Base-by-base conservation (phyloP, 2,113 vertebrate genomes). In the Paedocypris sp. region DNA sequence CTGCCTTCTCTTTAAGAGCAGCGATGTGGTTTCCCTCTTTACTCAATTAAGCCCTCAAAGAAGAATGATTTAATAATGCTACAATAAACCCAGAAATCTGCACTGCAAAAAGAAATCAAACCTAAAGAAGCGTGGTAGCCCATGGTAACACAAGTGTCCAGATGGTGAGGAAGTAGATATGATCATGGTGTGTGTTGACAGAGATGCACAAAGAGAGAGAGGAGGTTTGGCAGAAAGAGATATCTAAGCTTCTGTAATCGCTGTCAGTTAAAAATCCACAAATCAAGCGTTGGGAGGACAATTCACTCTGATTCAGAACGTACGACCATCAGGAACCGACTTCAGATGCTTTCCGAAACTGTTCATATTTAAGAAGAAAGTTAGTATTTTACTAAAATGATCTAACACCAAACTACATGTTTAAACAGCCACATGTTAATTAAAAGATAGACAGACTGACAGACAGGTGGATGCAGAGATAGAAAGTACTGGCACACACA, bases 171-270 rank as follows among this genome's bases (percentile, higher is more conserved):
- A 54, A 54, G 19, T 33, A 16, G 36, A 33, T 52, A 49, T 45
- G 53, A 49, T 49, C 23, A 41, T 16, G 46, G 36, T 41, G 47
- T 45, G 47, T 60, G 46, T 36, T 67, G 43, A 54, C 39, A 57
- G 9, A 58, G 64, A 46, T 42, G 15, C 50, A 47, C 54, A 50
- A 23, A 42, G 48, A 36, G 15, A 46, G 45, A n/a, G 19, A 51
- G 32, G 16, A 58, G 53, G 32, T 15, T 43, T 5, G 9, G 13
- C 39, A 45, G 6, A 41, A 42, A 29, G 10, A 49, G 42, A 60
- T 20, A 60, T 47, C 35, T 42, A 60, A 49, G 48, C 33, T 49
- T 29, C n/a, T 67, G 9, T 60, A 29, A 60, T 36, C 33, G 19
- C 43, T 57, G 60, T 33, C 50, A 61, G 39, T 64, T 51, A 64